Conservation (phyloP, 2,888 invertebrate genomes). For the Heliconius erato region DNA sequence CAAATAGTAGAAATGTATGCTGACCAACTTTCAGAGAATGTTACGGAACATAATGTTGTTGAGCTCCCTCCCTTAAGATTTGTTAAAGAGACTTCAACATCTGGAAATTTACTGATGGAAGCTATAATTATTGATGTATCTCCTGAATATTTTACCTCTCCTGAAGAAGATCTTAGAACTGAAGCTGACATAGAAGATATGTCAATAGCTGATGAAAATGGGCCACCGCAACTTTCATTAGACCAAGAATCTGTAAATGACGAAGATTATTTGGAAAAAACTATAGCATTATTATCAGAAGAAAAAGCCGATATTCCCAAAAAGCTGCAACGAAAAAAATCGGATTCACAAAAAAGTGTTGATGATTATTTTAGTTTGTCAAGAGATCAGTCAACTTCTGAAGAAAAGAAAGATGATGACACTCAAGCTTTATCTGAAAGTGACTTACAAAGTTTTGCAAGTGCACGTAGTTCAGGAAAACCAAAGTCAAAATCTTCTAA, state of each 20-base stretch:
- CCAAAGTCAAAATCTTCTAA: conserved; percentile 71
- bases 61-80: conserved; percentile 95
- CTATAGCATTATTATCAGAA: conserved; percentile 79
- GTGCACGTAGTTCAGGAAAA: conserved; percentile 87
- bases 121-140: conserved; percentile 96
- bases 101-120: conserved; percentile 95
- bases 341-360: conserved; percentile 86
- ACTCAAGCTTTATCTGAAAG: conserved; percentile 86
- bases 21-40: conserved; percentile 95
- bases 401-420: conserved; percentile 86
- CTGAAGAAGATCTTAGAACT: conserved; percentile 92
- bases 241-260: conserved; percentile 80
- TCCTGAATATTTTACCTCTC: conserved; percentile 92
- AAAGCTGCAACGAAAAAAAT: conserved; percentile 88
- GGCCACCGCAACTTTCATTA: conserved; percentile 75
- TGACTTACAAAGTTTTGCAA: conserved; percentile 88
- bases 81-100: conserved; percentile 95
- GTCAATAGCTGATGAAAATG: conserved; percentile 91
- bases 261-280: conserved; percentile 85
- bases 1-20: conserved; percentile 98
- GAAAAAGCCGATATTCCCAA: conserved; percentile 84
- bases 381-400: conserved; percentile 86
- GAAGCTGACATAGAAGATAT: conserved; percentile 95
- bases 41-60: conserved; percentile 93
- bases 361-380: conserved; percentile 89